Conservation (phyloP, 2,113 vertebrate species). For the Uropsilus gracilis region DNA sequence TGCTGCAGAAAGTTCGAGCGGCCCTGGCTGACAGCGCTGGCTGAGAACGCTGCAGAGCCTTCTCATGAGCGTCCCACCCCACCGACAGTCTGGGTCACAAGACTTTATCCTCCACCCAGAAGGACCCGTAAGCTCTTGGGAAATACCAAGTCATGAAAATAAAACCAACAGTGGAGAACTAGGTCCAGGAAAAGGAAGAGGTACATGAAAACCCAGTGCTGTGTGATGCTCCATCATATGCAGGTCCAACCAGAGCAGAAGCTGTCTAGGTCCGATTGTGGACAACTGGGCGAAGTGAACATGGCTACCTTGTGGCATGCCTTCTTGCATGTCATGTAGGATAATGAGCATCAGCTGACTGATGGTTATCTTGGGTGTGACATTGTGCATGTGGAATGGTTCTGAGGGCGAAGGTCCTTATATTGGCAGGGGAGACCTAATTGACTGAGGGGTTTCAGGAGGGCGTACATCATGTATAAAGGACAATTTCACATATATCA, state of each 20-base stretch:
- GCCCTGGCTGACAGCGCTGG: fast-evolving
- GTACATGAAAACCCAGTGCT: neutral
- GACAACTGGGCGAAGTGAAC: fast-evolving
- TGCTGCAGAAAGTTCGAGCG: neutral
- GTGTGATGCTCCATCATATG: neutral
- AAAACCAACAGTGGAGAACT: neutral
- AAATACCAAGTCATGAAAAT: neutral
- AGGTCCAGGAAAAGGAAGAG: neutral
- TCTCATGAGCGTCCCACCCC: too few species aligned
- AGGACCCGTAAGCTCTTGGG: neutral
- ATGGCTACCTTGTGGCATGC: fast-evolving
- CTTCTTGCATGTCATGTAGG: too few species aligned
- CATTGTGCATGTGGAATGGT: neutral
- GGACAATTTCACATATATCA: too few species aligned
- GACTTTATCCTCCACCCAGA: neutral
- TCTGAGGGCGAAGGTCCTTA: neutral
- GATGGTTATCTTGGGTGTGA: neutral
- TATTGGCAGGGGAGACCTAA: neutral
- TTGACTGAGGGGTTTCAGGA: neutral
- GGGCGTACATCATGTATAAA: neutral
- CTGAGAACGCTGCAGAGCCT: neutral
- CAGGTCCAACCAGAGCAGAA: neutral
- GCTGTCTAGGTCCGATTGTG: fast-evolving
- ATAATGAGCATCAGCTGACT: fast-evolving
- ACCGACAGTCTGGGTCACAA: neutral